phyloP scores from a whole-genome alignment of 2,888 invertebrate genomes.

The Aleiodes testaceus region DNA sequence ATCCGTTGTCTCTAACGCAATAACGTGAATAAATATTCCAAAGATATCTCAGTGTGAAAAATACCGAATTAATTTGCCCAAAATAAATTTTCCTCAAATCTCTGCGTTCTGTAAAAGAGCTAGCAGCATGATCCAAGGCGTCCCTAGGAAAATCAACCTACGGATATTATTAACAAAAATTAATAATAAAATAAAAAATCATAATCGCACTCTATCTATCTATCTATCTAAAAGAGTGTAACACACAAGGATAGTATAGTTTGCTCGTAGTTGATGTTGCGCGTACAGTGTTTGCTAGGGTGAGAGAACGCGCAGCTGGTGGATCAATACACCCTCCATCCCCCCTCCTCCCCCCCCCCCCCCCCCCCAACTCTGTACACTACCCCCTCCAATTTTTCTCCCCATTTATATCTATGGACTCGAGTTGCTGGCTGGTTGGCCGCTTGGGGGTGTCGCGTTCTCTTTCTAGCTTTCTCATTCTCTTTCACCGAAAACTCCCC shows the following conservation, averaged over 20 bases:
- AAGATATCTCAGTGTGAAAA: not conserved
- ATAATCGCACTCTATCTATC: slow-evolving; percentile 51
- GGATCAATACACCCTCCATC: slow-evolving; percentile 70
- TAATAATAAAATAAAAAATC: too few species aligned
- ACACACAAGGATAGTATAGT: slow-evolving; percentile 23
- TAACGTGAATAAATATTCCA: not conserved
- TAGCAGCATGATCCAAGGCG: too few species aligned
- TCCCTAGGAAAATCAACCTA: not conserved
- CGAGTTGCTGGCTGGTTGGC: slow-evolving; percentile 44
- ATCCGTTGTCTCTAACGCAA: not conserved
- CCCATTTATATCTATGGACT: slow-evolving; percentile 16
- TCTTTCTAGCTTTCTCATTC: not conserved
- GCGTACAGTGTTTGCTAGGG: slow-evolving; percentile 43
- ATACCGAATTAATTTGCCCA: too few species aligned
- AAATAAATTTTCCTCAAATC: too few species aligned
- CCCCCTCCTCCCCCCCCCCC: slow-evolving; percentile 52
- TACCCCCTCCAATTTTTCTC: slow-evolving; percentile 35
- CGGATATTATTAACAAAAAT: slow-evolving; percentile 25
- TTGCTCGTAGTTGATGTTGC: slow-evolving; percentile 23
- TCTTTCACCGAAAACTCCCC: slow-evolving; percentile 20
- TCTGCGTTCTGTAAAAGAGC: too few species aligned
- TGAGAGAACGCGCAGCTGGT: slow-evolving; percentile 68
- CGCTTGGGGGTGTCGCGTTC: slow-evolving; percentile 56
- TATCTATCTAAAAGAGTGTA: slow-evolving; percentile 48
- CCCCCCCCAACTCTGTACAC: slow-evolving; percentile 46